These are phyloP conservation scores for Hypselothyrea guttata DNA, from an alignment of 2,888 invertebrate species.

Conservation along the genomic window DNA sequence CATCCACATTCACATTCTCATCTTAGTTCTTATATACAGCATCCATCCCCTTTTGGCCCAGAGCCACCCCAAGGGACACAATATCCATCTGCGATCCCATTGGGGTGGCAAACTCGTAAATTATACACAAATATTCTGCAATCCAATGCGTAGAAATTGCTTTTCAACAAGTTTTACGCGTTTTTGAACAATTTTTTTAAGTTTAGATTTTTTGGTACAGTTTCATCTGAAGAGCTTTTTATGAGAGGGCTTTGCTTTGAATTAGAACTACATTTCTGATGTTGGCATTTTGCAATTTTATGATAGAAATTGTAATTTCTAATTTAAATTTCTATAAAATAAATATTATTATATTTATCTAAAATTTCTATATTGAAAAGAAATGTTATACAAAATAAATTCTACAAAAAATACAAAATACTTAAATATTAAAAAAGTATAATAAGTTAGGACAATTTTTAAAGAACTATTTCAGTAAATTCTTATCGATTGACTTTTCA, in stretches of 20 bases:
- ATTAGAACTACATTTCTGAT: background rate
- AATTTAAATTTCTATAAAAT: no score
- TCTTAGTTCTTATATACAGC: constrained; percentile 6
- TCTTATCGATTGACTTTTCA: no score
- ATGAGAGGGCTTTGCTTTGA: constrained; percentile 15
- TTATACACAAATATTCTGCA: constrained; percentile 31
- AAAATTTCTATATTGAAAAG: no score
- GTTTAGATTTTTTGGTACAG: constrained; percentile 48
- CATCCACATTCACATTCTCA: no score
- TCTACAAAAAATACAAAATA: no score
- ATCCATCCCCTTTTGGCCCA: constrained; percentile 27
- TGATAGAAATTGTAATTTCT: no score
- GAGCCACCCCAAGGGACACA: constrained; percentile 49
- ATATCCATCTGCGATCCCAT: constrained; percentile 28
- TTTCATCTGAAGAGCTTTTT: constrained; percentile 13
- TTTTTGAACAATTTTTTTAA: constrained; percentile 44
- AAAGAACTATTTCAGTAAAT: no score
- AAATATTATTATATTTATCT: no score
- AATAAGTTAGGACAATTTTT: no score
- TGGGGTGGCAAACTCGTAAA: constrained; percentile 64
- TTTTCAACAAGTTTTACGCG: constrained; percentile 68
- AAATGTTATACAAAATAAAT: no score
- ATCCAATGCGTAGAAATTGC: constrained; percentile 59
- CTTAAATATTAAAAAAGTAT: no score
- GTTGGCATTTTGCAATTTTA: no score